phyloP scores from a whole-genome alignment of 1,140 invertebrate genomes.

The Ostrea edulis region DNA sequence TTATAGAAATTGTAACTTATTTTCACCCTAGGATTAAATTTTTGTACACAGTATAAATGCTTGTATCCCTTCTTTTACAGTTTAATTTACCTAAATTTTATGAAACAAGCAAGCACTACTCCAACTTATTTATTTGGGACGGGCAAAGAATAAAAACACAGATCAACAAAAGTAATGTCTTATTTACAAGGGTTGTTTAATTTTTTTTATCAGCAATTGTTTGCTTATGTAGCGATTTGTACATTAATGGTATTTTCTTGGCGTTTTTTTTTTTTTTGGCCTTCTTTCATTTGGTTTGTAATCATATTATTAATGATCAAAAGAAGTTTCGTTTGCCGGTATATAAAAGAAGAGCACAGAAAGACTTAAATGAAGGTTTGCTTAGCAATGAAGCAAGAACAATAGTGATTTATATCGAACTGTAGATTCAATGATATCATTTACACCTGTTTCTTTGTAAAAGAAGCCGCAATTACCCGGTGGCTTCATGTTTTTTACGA shows the following conservation, averaged over 20 bases:
- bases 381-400: background rate
- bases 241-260: background rate
- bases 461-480: no score
- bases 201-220: background rate
- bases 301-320: background rate
- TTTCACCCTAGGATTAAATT: no score
- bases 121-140: background rate
- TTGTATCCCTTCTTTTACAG: no score
- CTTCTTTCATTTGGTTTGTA: background rate
- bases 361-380: background rate
- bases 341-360: background rate
- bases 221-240: conserved; percentile 9
- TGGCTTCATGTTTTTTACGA: no score
- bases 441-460: no score
- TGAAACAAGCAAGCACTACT: background rate
- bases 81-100: no score
- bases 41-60: no score
- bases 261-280: background rate
- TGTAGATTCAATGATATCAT: no score
- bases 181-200: background rate
- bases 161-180: background rate
- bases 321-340: background rate
- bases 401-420: background rate
- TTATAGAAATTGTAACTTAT: no score
- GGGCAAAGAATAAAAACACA: background rate